A percentile compares a stretch with the other conserved stretches of the same genome.
Conservation (phyloP, 2,888 invertebrate genomes). For the Uloborus plumipes region DNA sequence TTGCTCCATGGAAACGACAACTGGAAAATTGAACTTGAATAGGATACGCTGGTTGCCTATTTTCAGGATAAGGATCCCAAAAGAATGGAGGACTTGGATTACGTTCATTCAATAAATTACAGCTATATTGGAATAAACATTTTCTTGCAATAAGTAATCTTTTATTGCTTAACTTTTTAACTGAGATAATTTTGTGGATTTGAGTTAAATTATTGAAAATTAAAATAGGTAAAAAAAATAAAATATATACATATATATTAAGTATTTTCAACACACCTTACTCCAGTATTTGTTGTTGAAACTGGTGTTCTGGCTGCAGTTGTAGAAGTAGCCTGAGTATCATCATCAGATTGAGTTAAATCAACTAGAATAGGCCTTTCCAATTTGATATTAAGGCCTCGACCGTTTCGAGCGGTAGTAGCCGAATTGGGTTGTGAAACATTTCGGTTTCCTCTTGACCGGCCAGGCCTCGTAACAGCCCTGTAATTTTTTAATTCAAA, state of each 20-base stretch:
- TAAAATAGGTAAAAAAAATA: too few species aligned
- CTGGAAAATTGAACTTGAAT: slow-evolving; percentile 52
- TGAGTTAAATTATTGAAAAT: too few species aligned
- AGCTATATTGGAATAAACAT: slow-evolving; percentile 21
- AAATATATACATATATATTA: too few species aligned
- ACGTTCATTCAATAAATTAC: slow-evolving; percentile 48
- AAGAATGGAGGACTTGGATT: slow-evolving; percentile 57
- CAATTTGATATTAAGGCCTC: slow-evolving; percentile 26
- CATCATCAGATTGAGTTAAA: slow-evolving; percentile 64
- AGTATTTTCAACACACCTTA: slow-evolving; percentile 29
- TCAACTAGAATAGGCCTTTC: slow-evolving; percentile 61
- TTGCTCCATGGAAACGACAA: slow-evolving; percentile 56
- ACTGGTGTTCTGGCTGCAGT: slow-evolving; percentile 36
- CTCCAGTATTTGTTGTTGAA: slow-evolving; percentile 40
- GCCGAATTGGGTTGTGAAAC: slow-evolving; percentile 23
- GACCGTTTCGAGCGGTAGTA: slow-evolving; percentile 21
- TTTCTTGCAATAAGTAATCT: too few species aligned
- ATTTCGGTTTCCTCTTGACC: slow-evolving; percentile 37
- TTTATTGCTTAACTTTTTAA: too few species aligned
- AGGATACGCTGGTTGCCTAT: slow-evolving; percentile 36
- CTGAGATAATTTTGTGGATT: too few species aligned
- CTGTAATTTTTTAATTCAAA: neutral
- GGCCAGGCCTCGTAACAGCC: slow-evolving; percentile 28
- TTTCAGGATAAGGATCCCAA: slow-evolving; percentile 39
- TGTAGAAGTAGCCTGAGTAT: slow-evolving; percentile 40